Evolutionary conservation across 2,797 vertebrate genomes (phyloP), one percentile per base, ranked within the genome.

Genomic region (Bradypodion pumilum): DNA sequence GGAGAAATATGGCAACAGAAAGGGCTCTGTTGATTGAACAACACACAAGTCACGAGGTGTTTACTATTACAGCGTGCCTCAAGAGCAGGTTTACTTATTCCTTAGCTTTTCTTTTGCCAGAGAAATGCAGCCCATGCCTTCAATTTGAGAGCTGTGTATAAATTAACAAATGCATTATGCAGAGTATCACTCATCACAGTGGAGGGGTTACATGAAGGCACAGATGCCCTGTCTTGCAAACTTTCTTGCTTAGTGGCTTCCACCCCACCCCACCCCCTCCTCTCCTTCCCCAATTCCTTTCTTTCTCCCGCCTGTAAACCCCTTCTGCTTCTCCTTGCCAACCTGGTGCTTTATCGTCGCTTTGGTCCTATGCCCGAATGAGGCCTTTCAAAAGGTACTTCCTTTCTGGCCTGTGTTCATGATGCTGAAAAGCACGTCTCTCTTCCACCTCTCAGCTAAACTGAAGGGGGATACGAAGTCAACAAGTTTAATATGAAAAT

Each of bases 401-500:
- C 94, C 90, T 83, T 91, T 89, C 91, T 95, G 95, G 94, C 90
- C 91, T 86, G 1, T 0, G 13, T 56, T 89, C 90, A 62, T 0
- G 0, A 3, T 2, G 85, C 73, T 87, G 83, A 82, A 87, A 91
- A 92, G 86, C 90, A 92, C 70, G 82, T 62, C 87, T 93, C 87
- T 81, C 89, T 78, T 1, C 4, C 84, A 92, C 82, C 87, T 92
- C 78, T 81, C 89, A 94, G 91, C 62, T 6, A 62, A 87, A 82
- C 91, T 59, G 80, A 87, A 92, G 35, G 90, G 76, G 90, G 91
- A 91, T 87, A 87, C 93, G 91, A 95, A 95, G 91, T 94, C 95
- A 94, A 94, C 90, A 93, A 94, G 90, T 77, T 40, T 78, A 94
- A 94, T 81, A 91, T 74, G 85, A 94, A 95, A 96, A 95, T 94